phyloP scores from a whole-genome alignment of 2,113 vertebrate genomes.

The Calidris pygmaea region DNA sequence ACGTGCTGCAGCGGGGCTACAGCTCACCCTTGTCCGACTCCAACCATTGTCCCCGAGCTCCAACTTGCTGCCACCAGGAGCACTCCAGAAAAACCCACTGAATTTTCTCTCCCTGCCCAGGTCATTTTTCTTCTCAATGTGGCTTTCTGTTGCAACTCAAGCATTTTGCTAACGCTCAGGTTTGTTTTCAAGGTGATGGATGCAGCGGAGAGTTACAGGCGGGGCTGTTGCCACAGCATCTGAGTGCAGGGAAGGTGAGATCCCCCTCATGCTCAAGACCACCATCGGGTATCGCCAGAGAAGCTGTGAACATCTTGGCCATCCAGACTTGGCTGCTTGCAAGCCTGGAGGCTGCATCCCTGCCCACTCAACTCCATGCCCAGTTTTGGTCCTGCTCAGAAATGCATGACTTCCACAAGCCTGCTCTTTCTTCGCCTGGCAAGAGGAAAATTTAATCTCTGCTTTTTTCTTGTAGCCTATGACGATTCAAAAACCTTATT shows the following conservation, averaged over 20 bases:
- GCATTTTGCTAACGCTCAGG: not conserved
- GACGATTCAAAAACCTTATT: not conserved
- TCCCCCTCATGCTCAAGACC: accelerated
- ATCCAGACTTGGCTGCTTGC: accelerated
- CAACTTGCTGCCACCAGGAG: not conserved
- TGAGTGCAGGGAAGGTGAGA: not conserved
- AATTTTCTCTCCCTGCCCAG: not conserved
- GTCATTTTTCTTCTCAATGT: not conserved
- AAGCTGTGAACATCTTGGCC: not conserved
- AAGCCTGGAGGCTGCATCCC: not conserved
- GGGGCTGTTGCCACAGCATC: accelerated
- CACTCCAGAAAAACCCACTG: accelerated
- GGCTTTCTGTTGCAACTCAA: not conserved
- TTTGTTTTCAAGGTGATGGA: not conserved
- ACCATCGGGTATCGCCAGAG: accelerated
- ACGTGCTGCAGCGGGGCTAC: accelerated
- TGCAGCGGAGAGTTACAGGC: not conserved
- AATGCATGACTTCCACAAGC: accelerated
- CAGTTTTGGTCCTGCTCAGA: not conserved
- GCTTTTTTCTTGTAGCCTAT: not conserved
- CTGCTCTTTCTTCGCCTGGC: not conserved
- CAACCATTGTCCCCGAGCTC: too few species aligned
- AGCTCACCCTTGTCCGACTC: not conserved
- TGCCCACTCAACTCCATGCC: not conserved
- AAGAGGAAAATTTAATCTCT: not conserved